These are phyloP conservation scores for human DNA, from an alignment of 2,113 vertebrate species.

Conservation along the genomic window GRCh38 chr5:36200501-36201000, in stretches of 20 bases:
- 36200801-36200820: neutral
- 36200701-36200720: neutral
- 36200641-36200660: neutral
- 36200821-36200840: neutral
- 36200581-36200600: neutral
- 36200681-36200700: neutral
- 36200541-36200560: neutral
- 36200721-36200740: neutral
- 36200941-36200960: neutral
- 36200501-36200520: neutral
- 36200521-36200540: neutral
- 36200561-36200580: neutral
- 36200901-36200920: neutral
- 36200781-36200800: neutral
- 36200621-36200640: neutral
- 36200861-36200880: neutral
- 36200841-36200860: neutral
- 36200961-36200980: neutral
- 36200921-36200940: neutral
- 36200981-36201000: neutral
- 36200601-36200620: neutral
- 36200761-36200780: neutral
- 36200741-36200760: neutral
- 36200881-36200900: neutral
- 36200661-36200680: neutral